Percentiles rank a stretch among this genome's conserved stretches.
These are phyloP conservation scores for Laothoe populi DNA, from an alignment of 2,888 invertebrate genomes.

Conservation along the genomic window DNA sequence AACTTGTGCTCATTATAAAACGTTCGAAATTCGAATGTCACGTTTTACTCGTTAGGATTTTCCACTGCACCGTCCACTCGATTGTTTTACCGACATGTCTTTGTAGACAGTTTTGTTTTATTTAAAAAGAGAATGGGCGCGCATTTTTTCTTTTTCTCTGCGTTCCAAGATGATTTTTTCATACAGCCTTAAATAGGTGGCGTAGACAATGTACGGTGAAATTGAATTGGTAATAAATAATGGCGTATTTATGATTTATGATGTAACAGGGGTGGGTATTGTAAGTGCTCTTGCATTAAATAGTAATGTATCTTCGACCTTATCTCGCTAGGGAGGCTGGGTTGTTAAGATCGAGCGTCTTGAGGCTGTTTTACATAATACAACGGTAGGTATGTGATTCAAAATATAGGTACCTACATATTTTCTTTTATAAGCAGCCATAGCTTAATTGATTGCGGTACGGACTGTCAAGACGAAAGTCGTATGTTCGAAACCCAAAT, in stretches of 20 bases:
- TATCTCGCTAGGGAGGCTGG: constrained; percentile 18
- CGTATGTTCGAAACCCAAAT: no score
- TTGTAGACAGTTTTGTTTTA: constrained; percentile 82
- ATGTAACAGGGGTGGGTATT: constrained; percentile 28
- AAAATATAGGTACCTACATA: no score
- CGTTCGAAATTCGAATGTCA: constrained; percentile 47
- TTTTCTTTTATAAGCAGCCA: no score
- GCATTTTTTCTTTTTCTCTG: constrained; percentile 68
- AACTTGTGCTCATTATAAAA: constrained; percentile 37
- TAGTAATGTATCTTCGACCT: constrained; percentile 23
- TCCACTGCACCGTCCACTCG: constrained; percentile 57
- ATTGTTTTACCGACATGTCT: constrained; percentile 84
- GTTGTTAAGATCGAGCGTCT: constrained; percentile 2
- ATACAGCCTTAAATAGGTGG: constrained; percentile 39
- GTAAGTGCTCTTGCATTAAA: constrained; percentile 23
- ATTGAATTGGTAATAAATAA: constrained; percentile 82
- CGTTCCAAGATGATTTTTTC: constrained; percentile 59
- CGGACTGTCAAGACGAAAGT: no score
- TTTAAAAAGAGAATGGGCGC: constrained; percentile 75
- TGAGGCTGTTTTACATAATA: constrained; percentile 9
- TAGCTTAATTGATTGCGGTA: no score
- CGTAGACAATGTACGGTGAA: constrained; percentile 73
- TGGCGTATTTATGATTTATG: constrained; percentile 79
- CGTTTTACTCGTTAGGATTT: constrained; percentile 52
- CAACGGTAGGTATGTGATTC: neutral